Evolutionary conservation across 2,888 invertebrate species (phyloP).

Genomic region (Lathronympha strigana): DNA sequence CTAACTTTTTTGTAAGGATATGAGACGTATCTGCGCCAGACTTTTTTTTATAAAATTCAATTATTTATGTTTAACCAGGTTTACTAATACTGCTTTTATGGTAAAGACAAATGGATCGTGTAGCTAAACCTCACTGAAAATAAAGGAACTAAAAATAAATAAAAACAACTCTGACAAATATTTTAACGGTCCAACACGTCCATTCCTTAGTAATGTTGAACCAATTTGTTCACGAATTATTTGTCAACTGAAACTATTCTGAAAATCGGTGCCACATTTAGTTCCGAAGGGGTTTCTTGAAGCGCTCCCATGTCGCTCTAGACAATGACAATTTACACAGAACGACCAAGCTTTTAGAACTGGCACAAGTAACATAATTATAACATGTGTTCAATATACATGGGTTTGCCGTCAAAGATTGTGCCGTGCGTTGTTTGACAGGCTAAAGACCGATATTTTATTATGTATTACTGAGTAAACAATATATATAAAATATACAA

Average conservation of each 20-base stretch:
- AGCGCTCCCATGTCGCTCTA: slow-evolving; percentile 60
- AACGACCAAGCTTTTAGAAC: slow-evolving; percentile 57
- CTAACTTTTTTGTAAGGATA: too few species aligned
- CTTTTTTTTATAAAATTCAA: too few species aligned
- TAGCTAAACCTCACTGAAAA: neutral
- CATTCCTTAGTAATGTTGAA: slow-evolving; percentile 67
- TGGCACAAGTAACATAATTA: slow-evolving; percentile 29
- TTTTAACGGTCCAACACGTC: slow-evolving; percentile 62
- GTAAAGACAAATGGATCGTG: too few species aligned
- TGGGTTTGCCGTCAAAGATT: too few species aligned
- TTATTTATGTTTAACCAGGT: too few species aligned
- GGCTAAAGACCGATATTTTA: too few species aligned
- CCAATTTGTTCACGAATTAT: slow-evolving; percentile 77
- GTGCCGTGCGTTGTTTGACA: too few species aligned
- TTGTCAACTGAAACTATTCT: slow-evolving; percentile 76
- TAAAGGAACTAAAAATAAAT: slow-evolving; percentile 8
- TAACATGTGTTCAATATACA: too few species aligned
- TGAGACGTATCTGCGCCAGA: too few species aligned
- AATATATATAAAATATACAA: too few species aligned
- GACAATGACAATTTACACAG: slow-evolving; percentile 58
- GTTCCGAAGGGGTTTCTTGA: slow-evolving; percentile 70
- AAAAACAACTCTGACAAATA: slow-evolving; percentile 52
- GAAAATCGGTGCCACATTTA: slow-evolving; percentile 80
- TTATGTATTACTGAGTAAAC: too few species aligned
- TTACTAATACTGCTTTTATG: too few species aligned